Conservation (phyloP, 2,113 vertebrate genomes). For the Anguilla rostrata region DNA sequence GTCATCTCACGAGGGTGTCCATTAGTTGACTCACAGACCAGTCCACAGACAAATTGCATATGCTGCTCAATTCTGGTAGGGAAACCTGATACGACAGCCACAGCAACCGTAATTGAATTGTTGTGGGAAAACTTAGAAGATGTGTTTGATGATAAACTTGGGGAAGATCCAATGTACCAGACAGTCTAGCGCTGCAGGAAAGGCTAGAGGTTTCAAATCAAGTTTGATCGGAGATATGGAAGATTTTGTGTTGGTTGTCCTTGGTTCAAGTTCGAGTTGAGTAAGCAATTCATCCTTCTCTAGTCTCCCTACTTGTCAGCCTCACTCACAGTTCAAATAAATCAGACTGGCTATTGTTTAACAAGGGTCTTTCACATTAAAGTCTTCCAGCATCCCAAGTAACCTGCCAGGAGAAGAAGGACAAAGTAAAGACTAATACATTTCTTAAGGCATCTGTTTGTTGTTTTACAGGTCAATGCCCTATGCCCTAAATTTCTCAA, state of each 20-base stretch:
- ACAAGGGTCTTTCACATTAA: neutral
- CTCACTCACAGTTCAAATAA: constrained; percentile 26
- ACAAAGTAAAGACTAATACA: constrained; percentile 15
- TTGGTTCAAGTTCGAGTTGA: constrained; percentile 26
- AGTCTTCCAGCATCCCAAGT: constrained; percentile 13
- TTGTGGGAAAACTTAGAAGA: neutral
- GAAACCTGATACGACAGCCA: neutral
- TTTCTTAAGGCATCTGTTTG: constrained; percentile 14
- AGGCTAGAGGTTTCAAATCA: constrained; percentile 6
- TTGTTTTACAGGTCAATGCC: constrained; percentile 5
- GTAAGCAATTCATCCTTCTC: constrained; percentile 17
- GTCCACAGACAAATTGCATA: neutral
- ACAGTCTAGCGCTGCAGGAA: neutral
- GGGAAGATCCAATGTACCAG: neutral
- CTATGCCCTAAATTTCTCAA: neutral
- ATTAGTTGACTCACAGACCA: neutral
- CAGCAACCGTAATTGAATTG: neutral
- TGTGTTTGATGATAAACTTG: neutral
- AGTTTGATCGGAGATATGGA: neutral
- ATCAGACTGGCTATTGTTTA: constrained; percentile 26
- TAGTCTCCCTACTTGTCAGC: constrained; percentile 19
- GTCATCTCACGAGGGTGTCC: neutral
- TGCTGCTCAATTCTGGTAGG: neutral
- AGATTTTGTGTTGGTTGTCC: constrained; percentile 17
- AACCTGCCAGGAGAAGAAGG: neutral